Evolutionary conservation across 2,113 vertebrate species (phyloP), one percentile per base, ranked within the genome.

Genomic region (Siniperca knerii): DNA sequence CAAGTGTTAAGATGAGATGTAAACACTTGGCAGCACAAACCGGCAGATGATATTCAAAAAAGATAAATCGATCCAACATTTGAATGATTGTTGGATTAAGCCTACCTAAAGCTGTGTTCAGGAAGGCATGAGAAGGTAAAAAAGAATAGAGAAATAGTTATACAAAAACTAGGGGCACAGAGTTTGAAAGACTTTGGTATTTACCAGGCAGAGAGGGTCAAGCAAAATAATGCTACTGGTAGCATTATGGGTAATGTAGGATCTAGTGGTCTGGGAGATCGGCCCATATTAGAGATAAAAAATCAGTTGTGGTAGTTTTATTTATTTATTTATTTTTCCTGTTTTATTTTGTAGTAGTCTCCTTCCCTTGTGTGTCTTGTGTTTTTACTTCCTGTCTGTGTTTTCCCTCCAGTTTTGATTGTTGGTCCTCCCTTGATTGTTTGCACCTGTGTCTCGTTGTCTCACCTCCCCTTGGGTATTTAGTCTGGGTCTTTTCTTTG

Each of bases 1-100:
- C 42, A 75, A 71, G 44, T 67, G 23, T 46, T 29, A 18, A 42
- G 23, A 44, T 52, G 20, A 42, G 62, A n/a, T 58, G 18, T 29
- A 79, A 79, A 85, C 20, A 20, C n/a, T 44, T 29, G 29, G 29
- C 29, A 57, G 12, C 46, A 60, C 60, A 42, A 64, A 52, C 16
- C 9, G 35, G 46, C 68, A 66, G 29, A 29, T 29, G 11, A 18
- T 23, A 50, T 21, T 62, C 21, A 57, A 16, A 37, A 6, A 20
- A 77, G 37, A 54, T 20, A 20, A 67, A 77, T 54, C 21, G 16
- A 40, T 40, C 6, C 6, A 68, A 48, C 21, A 37, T 48, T 48
- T 58, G 60, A 62, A 6, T 20, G 23, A 20, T 18, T 61, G 10
- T 52, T 35, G 55, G 42, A 57, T 60, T 42, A 21, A 21, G 42